phyloP scores from a whole-genome alignment of 2,888 invertebrate species.

The Eristalis pertinax region DNA sequence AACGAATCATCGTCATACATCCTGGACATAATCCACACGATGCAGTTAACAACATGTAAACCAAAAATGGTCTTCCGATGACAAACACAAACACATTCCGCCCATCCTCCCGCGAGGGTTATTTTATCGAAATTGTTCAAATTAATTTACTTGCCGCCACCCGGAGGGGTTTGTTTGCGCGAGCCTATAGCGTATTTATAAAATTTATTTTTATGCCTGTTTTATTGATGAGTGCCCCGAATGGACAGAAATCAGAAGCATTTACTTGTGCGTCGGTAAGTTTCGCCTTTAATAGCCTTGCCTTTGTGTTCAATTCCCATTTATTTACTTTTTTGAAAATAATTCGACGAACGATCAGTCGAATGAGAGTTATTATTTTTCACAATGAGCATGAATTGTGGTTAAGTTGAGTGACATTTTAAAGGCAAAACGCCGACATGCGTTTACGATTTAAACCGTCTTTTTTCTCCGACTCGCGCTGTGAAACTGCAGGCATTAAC shows the following conservation, averaged over 20 bases:
- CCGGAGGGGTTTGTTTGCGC: neutral
- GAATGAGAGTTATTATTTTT: no score
- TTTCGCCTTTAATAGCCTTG: no score
- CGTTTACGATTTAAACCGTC: no score
- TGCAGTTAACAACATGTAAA: conserved; percentile 37
- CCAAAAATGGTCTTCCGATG: conserved; percentile 43
- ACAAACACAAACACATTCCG: conserved; percentile 20
- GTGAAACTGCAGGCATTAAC: no score
- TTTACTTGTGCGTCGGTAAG: conserved; percentile 1
- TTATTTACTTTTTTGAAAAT: neutral
- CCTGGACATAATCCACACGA: conserved; percentile 22
- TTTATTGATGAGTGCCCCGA: conserved; percentile 16
- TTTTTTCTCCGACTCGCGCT: no score
- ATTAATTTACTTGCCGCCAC: conserved; percentile 37
- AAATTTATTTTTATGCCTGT: conserved; percentile 16
- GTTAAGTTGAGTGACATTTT: no score
- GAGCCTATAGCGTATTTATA: conserved; percentile 7
- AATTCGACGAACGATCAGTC: no score
- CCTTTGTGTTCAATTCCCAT: no score
- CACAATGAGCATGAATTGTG: no score
- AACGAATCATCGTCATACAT: conserved; percentile 13
- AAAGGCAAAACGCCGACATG: no score
- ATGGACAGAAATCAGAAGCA: conserved; percentile 10
- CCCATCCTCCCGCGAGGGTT: neutral
- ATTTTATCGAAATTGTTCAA: conserved; percentile 39